A percentile compares a stretch with the other conserved stretches of the same genome.
Conservation (phyloP, 2,797 vertebrate genomes). For the Vespertilio murinus region DNA sequence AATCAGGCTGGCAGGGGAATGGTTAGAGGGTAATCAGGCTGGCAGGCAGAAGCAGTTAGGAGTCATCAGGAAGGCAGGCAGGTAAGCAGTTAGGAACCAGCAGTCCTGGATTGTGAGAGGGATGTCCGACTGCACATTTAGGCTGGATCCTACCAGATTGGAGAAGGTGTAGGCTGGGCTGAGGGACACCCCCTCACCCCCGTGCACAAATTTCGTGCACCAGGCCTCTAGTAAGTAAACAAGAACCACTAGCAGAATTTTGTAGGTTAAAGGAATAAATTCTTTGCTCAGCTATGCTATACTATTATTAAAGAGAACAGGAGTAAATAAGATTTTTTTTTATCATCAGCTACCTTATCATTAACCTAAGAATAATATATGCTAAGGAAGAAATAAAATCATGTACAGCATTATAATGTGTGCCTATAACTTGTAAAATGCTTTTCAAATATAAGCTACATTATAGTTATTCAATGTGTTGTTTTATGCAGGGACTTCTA, state of each 20-base stretch:
- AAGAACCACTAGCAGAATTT: neutral
- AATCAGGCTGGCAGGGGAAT: too few relatives aligned
- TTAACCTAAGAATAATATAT: neutral
- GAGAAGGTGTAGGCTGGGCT: too few relatives aligned
- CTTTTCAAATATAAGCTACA: neutral
- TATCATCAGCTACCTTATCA: neutral
- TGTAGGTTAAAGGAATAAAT: slow-evolving; percentile 28
- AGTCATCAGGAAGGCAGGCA: too few relatives aligned
- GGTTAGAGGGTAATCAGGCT: too few relatives aligned
- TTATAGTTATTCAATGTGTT: neutral
- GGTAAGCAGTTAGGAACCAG: too few relatives aligned
- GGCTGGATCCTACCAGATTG: too few relatives aligned
- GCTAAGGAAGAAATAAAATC: slow-evolving; percentile 13
- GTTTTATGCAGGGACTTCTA: neutral
- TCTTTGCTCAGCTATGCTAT: neutral
- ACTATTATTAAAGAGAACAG: neutral
- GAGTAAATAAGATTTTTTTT: slow-evolving; percentile 7
- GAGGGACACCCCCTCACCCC: too few relatives aligned
- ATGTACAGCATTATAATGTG: neutral
- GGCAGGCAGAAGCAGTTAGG: too few relatives aligned
- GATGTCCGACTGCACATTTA: too few relatives aligned
- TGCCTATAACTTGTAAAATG: neutral
- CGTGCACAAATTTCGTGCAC: too few relatives aligned
- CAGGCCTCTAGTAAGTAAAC: neutral
- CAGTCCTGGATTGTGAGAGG: too few relatives aligned